Evolutionary conservation across 2,113 vertebrate genomes (phyloP).

Genomic region (Arizona elegans): DNA sequence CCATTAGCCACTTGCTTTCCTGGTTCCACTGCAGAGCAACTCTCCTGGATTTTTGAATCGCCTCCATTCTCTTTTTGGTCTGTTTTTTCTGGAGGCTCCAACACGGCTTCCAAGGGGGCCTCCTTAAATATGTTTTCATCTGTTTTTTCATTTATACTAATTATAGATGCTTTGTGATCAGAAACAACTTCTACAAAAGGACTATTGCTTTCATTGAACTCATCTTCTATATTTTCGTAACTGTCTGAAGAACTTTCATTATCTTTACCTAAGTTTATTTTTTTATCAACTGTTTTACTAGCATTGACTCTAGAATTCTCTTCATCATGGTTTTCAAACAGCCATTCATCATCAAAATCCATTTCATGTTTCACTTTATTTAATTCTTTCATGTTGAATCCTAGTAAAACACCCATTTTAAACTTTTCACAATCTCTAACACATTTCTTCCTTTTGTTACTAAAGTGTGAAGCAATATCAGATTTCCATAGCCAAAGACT

Average conservation of each 20-base stretch:
- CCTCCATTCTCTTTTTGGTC: conserved; percentile 68
- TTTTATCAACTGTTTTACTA: conserved; percentile 81
- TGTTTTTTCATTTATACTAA: conserved; percentile 41
- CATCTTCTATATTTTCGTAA: conserved; percentile 74
- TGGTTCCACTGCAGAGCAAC: conserved; percentile 65
- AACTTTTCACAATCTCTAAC: conserved; percentile 85
- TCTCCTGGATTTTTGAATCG: conserved; percentile 60
- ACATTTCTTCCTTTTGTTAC: conserved; percentile 88
- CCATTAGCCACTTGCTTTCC: conserved; percentile 56
- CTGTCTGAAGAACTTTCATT: conserved; percentile 75
- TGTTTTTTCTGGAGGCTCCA: conserved; percentile 60
- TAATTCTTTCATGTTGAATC: conserved; percentile 92
- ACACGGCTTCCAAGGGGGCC: conserved; percentile 47
- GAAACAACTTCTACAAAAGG: conserved; percentile 62
- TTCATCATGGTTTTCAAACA: conserved; percentile 76
- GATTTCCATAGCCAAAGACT: conserved; percentile 96
- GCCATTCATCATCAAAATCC: conserved; percentile 76
- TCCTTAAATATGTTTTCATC: conserved; percentile 66
- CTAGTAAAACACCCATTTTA: conserved; percentile 82
- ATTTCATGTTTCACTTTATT: conserved; percentile 85
- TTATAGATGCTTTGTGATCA: conserved; percentile 57
- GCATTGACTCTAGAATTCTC: conserved; percentile 81
- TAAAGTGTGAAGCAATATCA: conserved; percentile 91
- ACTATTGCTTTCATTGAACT: conserved; percentile 70
- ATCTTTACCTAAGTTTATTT: conserved; percentile 71